Evolutionary conservation across 2,888 invertebrate genomes (phyloP).

Genomic region (Pristionchus fissidentatus): DNA sequence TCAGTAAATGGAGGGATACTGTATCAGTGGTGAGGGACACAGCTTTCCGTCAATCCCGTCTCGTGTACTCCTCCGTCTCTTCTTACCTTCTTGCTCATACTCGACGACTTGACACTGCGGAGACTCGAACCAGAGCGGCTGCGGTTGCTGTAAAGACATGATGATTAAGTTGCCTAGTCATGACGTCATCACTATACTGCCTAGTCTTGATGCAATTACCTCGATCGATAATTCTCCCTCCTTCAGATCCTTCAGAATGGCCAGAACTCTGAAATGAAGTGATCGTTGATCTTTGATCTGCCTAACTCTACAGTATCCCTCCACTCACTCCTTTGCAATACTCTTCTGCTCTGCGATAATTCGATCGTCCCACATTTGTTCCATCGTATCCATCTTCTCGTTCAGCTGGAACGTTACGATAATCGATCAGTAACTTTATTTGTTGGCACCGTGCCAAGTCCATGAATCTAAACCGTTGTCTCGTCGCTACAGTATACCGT

Average conservation of each 20-base stretch:
- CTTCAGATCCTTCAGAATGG: constrained; percentile 5
- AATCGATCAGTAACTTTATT: not conserved
- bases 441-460: not conserved
- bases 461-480: not conserved
- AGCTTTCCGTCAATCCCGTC: no score
- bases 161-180: no score
- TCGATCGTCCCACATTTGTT: not conserved
- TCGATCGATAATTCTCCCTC: constrained; percentile 5
- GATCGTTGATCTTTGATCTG: not conserved
- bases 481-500: no score
- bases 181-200: no score
- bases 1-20: no score
- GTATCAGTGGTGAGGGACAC: no score
- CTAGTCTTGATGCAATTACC: no score
- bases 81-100: constrained; percentile 24
- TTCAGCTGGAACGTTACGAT: not conserved
- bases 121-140: not conserved
- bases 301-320: not conserved
- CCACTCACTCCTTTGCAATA: constrained; percentile 6
- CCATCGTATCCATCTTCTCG: constrained; percentile 17
- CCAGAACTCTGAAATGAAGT: not conserved
- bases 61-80: no score
- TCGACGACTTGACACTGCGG: not conserved
- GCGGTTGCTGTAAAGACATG: no score
- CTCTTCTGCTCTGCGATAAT: not conserved